Evolutionary conservation across 92 coral and sea anemone species (phyloP).

Genomic region (Epizoanthus fatuus): DNA sequence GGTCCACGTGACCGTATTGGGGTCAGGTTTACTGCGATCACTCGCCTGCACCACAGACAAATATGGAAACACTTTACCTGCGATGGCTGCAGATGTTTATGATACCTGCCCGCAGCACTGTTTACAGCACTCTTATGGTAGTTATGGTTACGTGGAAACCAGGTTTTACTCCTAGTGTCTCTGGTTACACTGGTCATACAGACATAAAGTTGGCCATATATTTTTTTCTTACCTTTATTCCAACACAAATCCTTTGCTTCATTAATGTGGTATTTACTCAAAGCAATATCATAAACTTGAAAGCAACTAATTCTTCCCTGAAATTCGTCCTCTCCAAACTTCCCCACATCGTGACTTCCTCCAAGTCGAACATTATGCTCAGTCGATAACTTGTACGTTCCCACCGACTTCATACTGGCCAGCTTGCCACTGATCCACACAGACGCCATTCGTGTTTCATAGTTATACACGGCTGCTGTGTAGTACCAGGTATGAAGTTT

Average conservation of each 20-base stretch:
- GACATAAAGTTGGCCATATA: not conserved
- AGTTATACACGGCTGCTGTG: not conserved
- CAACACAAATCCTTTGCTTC: slow-evolving; percentile 18
- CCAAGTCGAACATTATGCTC: slow-evolving; percentile 16
- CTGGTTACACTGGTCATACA: too few species aligned
- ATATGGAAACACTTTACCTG: too few species aligned
- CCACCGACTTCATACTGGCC: not conserved
- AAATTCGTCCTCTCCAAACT: not conserved
- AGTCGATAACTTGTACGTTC: not conserved
- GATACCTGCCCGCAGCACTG: too few species aligned
- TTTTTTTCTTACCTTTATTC: slow-evolving; percentile 17
- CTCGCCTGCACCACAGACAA: too few species aligned
- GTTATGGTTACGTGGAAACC: too few species aligned
- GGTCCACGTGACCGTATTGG: too few species aligned
- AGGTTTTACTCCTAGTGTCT: too few species aligned
- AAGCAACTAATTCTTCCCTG: slow-evolving; percentile 34
- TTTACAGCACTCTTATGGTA: too few species aligned
- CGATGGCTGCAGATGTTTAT: too few species aligned
- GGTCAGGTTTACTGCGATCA: too few species aligned
- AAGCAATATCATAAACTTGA: slow-evolving; percentile 27
- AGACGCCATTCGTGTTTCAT: not conserved
- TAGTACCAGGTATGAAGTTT: slow-evolving; percentile 10
- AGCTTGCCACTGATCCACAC: not conserved
- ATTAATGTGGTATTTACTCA: slow-evolving; percentile 1
- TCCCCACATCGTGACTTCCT: not conserved